phyloP scores from a whole-genome alignment of 2,888 invertebrate species.

The Protodeltote pygarga region DNA sequence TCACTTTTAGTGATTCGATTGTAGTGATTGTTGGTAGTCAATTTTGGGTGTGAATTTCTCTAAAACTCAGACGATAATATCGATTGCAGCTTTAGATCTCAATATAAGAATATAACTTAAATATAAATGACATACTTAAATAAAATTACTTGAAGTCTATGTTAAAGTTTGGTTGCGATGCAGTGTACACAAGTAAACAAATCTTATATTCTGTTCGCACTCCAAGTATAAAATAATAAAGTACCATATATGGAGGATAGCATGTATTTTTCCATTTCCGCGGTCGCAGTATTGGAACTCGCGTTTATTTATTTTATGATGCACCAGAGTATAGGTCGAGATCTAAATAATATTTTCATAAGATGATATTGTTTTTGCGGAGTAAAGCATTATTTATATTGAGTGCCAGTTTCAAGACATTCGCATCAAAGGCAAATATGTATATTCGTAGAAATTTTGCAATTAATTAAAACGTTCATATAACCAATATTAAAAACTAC shows the following conservation, averaged over 20 bases:
- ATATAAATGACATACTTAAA: no score
- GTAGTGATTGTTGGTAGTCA: no score
- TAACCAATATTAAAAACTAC: neutral
- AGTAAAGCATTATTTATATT: slow-evolving; percentile 4
- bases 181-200: slow-evolving; percentile 27
- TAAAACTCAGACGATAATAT: neutral
- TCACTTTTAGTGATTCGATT: slow-evolving; percentile 10
- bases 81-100: slow-evolving; percentile 20
- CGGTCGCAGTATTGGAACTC: slow-evolving; percentile 43
- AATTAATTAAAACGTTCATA: neutral
- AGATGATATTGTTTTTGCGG: slow-evolving; percentile 13
- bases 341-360: slow-evolving; percentile 44
- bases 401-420: no score
- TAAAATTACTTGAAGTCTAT: no score
- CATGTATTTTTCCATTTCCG: slow-evolving; percentile 57
- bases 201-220: slow-evolving; percentile 43
- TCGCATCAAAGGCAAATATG: no score
- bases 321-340: slow-evolving; percentile 39
- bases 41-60: slow-evolving; percentile 3
- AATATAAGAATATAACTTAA: slow-evolving; percentile 11
- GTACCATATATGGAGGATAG: slow-evolving; percentile 37
- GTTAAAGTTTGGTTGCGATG: slow-evolving; percentile 9
- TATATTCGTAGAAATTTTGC: no score
- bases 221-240: slow-evolving; percentile 50
- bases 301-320: slow-evolving; percentile 58